Evolutionary conservation across 2,888 invertebrate genomes (phyloP), one percentile per base, ranked within the genome.

Genomic region (Eumerus sabulonum): DNA sequence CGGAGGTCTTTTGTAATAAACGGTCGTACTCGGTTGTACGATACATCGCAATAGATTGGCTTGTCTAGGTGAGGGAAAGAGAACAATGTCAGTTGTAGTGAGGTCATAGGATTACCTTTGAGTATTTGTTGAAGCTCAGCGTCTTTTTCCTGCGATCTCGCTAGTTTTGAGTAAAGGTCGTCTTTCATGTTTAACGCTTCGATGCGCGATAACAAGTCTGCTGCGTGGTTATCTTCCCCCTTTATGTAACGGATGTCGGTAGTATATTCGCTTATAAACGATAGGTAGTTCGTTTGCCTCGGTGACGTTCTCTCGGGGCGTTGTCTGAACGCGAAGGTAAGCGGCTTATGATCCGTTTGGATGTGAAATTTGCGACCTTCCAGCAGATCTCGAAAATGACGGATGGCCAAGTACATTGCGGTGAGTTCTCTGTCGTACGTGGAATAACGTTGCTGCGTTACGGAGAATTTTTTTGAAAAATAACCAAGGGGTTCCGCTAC

Each of bases 271-370:
- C 38, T 60, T 16, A 60, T 51, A 17, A 63, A 63, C 0, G 54
- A 54, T 7, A 66, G 7, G 19, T 56, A 56, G 18, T 59, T 59
- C 16, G 59, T 68, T 18, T 57, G 67, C n/a, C 67, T n/a, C 36
- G 44, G 42, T 11, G 67, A 67, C 16, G 57, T 42, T 36, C 50
- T 57, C 17, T 57, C 51, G 0, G 50, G 48, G 7, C 67, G 57
- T 51, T 67, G 67, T 18, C 42, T 48, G 19, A 51, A 67, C 35
- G 59, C n/a, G n/a, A n/a, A n/a, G n/a, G n/a, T n/a, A n/a, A n/a
- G n/a, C n/a, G n/a, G n/a, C 27, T 68, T 68, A 13, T 68, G 51
- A 19, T 68, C 51, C 35, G 53, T 68, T 60, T 44, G 36, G 13
- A 60, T 62, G n/a, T 62, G 42, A 16, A 62, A 71, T 18, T 16